Percentiles rank a stretch among this genome's conserved stretches.
Conservation (phyloP, 1,140 invertebrate species). For the Reticulitermes speratus region DNA sequence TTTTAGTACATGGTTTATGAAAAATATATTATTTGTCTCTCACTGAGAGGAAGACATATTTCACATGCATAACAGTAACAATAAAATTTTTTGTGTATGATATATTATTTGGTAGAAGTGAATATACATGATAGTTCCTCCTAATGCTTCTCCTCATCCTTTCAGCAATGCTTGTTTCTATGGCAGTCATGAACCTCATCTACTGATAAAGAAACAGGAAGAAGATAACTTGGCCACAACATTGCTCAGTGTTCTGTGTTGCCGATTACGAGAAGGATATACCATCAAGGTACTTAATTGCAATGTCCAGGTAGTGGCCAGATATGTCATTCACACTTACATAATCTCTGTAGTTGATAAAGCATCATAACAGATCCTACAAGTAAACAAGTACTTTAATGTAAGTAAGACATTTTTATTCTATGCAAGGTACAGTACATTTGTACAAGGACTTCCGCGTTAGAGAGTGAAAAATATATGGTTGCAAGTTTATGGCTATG, state of each 20-base stretch:
- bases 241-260: constrained; percentile 69
- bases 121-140: too few relatives aligned
- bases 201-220: constrained; percentile 65
- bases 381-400: not conserved
- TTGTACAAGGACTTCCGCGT: not conserved
- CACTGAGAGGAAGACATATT: too few relatives aligned
- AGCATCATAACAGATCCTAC: not conserved
- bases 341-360: not conserved
- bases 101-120: too few relatives aligned
- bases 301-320: not conserved
- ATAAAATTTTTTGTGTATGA: too few relatives aligned
- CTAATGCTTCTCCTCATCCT: constrained; percentile 28
- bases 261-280: constrained; percentile 78
- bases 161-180: constrained; percentile 60
- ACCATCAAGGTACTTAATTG: constrained; percentile 61
- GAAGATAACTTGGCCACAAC: constrained; percentile 64
- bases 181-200: constrained; percentile 53
- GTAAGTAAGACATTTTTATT: too few relatives aligned
- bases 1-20: too few relatives aligned
- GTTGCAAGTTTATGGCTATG: not conserved
- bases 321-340: not conserved
- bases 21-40: too few relatives aligned
- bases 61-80: too few relatives aligned
- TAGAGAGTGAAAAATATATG: not conserved
- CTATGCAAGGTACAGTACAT: too few relatives aligned